Evolutionary conservation across 2,797 vertebrate species (phyloP).

Genomic region (Micromesistius poutassou): DNA sequence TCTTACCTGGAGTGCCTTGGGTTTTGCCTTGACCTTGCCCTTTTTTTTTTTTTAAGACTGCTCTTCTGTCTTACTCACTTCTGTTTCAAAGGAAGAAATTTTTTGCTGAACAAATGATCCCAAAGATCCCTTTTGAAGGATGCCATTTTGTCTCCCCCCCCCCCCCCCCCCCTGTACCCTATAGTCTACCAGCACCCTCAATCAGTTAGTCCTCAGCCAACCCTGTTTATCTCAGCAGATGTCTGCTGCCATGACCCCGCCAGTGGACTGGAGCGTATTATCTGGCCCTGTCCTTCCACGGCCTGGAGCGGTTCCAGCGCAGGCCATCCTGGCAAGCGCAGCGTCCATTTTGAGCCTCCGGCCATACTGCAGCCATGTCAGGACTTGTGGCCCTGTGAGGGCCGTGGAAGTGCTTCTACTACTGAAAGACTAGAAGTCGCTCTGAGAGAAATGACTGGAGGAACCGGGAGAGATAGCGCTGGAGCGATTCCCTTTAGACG

Average conservation of each 20-base stretch:
- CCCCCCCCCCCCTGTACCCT: too few relatives aligned
- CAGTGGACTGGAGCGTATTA: background rate
- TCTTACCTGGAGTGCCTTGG: background rate
- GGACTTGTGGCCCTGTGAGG: too few relatives aligned
- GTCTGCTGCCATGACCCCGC: too few relatives aligned
- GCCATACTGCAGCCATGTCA: background rate
- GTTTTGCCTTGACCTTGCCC: too few relatives aligned
- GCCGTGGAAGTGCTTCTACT: slow-evolving; percentile 8
- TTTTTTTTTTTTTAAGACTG: too few relatives aligned
- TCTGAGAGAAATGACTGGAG: slow-evolving; percentile 45
- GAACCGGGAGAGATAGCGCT: slow-evolving; percentile 42
- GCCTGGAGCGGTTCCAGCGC: too few relatives aligned
- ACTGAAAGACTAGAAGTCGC: slow-evolving; percentile 36
- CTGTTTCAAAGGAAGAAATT: too few relatives aligned
- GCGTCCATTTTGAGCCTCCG: background rate
- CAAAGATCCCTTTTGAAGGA: background rate
- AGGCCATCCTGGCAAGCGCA: too few relatives aligned
- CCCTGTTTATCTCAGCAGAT: background rate
- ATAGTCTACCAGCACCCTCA: background rate
- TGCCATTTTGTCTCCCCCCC: background rate
- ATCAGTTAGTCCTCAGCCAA: background rate
- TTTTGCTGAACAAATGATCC: background rate
- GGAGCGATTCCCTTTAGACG: slow-evolving; percentile 53
- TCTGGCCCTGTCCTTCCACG: background rate
- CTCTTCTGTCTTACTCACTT: too few relatives aligned